A percentile compares a stretch with the other conserved stretches of the same genome.
Evolutionary conservation across 2,113 vertebrate species (phyloP).

Genomic region (Pachycephala philippinensis): DNA sequence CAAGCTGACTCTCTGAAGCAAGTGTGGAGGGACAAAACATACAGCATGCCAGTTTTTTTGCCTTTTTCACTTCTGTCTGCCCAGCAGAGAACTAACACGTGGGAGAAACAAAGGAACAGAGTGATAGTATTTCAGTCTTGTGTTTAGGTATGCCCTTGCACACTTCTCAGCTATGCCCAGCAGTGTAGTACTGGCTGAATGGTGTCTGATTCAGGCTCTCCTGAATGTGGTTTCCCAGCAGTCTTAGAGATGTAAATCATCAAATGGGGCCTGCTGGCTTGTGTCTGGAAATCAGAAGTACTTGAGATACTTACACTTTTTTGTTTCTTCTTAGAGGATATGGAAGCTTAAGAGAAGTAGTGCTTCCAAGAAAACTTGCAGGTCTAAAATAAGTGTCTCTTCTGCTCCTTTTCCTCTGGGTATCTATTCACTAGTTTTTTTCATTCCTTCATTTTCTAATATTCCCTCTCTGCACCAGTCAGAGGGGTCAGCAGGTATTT

Average conservation of each 20-base stretch:
- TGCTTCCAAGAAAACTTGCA: neutral
- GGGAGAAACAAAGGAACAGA: neutral
- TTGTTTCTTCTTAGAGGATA: neutral
- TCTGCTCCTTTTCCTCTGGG: neutral
- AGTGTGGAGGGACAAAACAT: neutral
- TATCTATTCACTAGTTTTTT: neutral
- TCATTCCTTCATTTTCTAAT: neutral
- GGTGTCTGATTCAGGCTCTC: neutral
- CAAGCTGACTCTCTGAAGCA: neutral
- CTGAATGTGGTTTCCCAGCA: neutral
- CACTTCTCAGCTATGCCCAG: neutral
- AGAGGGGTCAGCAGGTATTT: neutral
- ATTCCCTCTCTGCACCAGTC: neutral
- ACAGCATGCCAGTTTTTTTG: neutral
- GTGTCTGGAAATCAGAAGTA: neutral
- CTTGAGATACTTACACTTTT: neutral
- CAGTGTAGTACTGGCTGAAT: neutral
- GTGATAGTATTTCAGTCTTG: neutral
- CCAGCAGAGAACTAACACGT: neutral
- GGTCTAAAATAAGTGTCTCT: neutral
- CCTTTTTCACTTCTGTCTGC: neutral
- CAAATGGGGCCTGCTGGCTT: neutral
- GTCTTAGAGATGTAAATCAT: neutral
- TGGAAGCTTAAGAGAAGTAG: neutral
- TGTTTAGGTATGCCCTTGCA: neutral